These are phyloP conservation scores for Crypturellus tataupa DNA, from an alignment of 2,797 vertebrate genomes.

Conservation along the genomic window DNA sequence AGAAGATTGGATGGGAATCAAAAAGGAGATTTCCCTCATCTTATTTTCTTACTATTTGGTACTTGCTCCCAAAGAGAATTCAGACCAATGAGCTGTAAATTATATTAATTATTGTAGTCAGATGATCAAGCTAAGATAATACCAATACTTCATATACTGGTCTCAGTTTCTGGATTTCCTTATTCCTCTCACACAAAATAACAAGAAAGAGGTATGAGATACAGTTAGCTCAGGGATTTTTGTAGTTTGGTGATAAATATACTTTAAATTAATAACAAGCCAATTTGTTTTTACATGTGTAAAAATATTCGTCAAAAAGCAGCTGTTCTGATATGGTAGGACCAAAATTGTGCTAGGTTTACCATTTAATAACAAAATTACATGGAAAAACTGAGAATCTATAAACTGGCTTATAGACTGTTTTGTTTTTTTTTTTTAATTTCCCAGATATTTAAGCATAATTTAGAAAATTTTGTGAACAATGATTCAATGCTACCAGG, in stretches of 20 bases:
- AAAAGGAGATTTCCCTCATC: conserved; percentile 52
- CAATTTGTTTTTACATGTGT: background rate
- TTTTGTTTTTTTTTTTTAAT: conserved; percentile 44
- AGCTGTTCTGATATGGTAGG: background rate
- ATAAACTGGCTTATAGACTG: conserved; percentile 22
- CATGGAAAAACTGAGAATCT: conserved; percentile 17
- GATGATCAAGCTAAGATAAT: background rate
- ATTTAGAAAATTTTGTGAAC: conserved; percentile 37
- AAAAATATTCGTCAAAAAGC: background rate
- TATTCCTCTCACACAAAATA: background rate
- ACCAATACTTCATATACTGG: background rate
- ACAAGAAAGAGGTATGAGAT: background rate
- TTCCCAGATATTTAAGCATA: conserved; percentile 24
- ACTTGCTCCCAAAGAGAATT: conserved; percentile 1
- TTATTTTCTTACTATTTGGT: conserved; percentile 51
- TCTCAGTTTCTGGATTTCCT: conserved; percentile 8
- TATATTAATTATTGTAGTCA: conserved; percentile 1
- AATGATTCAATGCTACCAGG: background rate
- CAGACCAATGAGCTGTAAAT: background rate
- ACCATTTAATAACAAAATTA: conserved; percentile 48
- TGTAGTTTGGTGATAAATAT: background rate
- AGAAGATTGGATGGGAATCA: conserved; percentile 56
- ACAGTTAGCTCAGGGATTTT: background rate
- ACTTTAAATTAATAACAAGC: background rate
- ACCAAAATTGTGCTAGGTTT: background rate